Percentiles rank a stretch among this genome's conserved stretches.
These are phyloP conservation scores for Gobio occitaniae DNA, from an alignment of 2,797 vertebrate species.

Conservation along the genomic window DNA sequence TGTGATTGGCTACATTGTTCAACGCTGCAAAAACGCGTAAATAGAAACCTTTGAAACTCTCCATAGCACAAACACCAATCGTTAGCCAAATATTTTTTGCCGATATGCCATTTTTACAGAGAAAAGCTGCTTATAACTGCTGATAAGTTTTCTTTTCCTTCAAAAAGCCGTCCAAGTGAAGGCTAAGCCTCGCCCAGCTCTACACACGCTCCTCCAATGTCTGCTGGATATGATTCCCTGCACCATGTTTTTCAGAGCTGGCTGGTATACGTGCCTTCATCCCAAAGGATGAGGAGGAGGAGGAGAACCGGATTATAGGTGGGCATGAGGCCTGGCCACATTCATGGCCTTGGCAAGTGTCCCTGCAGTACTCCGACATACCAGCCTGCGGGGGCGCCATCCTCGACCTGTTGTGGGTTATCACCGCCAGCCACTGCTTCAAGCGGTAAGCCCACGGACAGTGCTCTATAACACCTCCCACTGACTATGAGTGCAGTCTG, in stretches of 20 bases:
- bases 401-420: constrained; percentile 67
- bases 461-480: neutral
- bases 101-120: too few relatives aligned
- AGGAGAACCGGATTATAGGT: constrained; percentile 71
- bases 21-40: too few relatives aligned
- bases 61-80: too few relatives aligned
- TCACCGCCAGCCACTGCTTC: constrained; percentile 78
- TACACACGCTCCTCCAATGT: neutral
- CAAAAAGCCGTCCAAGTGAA: neutral
- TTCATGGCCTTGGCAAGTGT: constrained; percentile 80
- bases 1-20: too few relatives aligned
- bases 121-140: too few relatives aligned
- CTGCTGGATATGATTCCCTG: neutral
- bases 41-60: too few relatives aligned
- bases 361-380: constrained; percentile 60
- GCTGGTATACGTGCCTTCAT: constrained; percentile 70
- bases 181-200: too few relatives aligned
- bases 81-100: too few relatives aligned
- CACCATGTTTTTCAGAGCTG: constrained; percentile 58
- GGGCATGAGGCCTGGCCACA: constrained; percentile 74
- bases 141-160: too few relatives aligned
- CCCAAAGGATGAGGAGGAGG: constrained; percentile 24
- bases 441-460: constrained; percentile 60
- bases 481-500: neutral
- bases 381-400: constrained; percentile 74